Evolutionary conservation across 2,797 vertebrate genomes (phyloP), one percentile per base, ranked within the genome.

Genomic region (Manis pentadactyla): DNA sequence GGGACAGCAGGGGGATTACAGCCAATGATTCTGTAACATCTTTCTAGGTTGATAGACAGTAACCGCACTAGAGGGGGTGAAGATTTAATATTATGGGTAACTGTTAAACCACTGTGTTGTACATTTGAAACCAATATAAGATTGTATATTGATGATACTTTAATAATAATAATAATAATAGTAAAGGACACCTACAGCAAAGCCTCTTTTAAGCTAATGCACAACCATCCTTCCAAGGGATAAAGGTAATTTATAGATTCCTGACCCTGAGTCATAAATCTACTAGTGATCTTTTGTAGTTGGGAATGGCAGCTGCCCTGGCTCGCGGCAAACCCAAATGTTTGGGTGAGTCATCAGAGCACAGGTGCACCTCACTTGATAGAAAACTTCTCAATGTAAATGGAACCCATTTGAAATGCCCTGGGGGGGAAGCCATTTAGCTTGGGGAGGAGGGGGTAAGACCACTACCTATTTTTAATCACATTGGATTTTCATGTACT

Each of bases 231-330:
- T 96, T 94, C 37, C 69, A 18, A 34, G 55, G 34, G 25, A 57
- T 57, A 64, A 69, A 81, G 34, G 74, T 93, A 82, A 88, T 79
- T 90, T 74, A 46, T 46, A 57, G 93, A 85, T 81, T 92, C 63
- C 23, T n/a, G 57, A 46, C 53, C 69, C 75, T 29, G 27, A 87
- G 79, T 84, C n/a, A 57, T 68, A 68, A 68, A 64, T 68, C 86
- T 59, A 11, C 69, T 4, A 59, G 59, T 4, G 0, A 39, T 8
- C 55, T 55, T 74, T 89, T 51, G 8, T 68, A 29, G 37, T 4
- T 27, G 55, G 91, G 87, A 94, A 31, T 2, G 4, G 49, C 87
- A n/a, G 15, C 46, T 25, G 17, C 37, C n/a, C 90, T 18, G 15
- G 83, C 83, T n/a, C 63, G 8, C 10, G 59, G 83, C 83, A 61